These are phyloP conservation scores for Bufotes viridis DNA, from an alignment of 2,797 vertebrate genomes.

Conservation along the genomic window DNA sequence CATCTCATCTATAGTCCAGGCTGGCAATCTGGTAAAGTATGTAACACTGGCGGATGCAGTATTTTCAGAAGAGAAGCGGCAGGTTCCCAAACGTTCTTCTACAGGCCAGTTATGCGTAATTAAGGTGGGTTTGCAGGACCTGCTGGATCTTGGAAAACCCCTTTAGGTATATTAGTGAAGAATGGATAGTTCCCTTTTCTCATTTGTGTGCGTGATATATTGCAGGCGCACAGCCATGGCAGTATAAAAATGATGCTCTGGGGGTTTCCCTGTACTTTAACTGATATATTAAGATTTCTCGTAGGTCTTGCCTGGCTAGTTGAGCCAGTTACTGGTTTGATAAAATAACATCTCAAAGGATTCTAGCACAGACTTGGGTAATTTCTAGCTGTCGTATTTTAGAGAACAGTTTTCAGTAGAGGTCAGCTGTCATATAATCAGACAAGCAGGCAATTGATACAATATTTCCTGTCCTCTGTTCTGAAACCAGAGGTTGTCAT, in stretches of 20 bases:
- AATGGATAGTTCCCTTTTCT: not conserved
- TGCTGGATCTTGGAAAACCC: too few species aligned
- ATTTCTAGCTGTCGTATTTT: not conserved
- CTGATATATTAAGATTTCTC: not conserved
- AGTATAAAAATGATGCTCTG: not conserved
- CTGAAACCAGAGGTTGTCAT: not conserved
- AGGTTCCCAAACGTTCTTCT: too few species aligned
- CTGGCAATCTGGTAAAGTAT: too few species aligned
- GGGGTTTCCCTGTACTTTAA: not conserved
- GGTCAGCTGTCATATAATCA: not conserved
- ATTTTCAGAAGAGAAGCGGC: too few species aligned
- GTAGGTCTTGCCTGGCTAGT: not conserved
- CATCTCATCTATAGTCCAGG: too few species aligned
- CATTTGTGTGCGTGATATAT: not conserved
- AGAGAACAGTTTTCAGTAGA: not conserved
- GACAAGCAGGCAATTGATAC: not conserved
- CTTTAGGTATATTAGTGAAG: too few species aligned
- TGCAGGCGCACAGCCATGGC: not conserved
- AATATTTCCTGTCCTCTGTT: not conserved
- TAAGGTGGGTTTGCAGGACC: too few species aligned
- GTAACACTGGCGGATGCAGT: too few species aligned
- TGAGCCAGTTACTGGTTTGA: not conserved
- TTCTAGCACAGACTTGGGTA: not conserved
- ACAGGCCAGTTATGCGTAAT: too few species aligned
- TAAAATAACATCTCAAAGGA: slow-evolving; percentile 9